Base-by-base conservation (phyloP, 2,888 invertebrate species). In the Platycheirus albimanus region DNA sequence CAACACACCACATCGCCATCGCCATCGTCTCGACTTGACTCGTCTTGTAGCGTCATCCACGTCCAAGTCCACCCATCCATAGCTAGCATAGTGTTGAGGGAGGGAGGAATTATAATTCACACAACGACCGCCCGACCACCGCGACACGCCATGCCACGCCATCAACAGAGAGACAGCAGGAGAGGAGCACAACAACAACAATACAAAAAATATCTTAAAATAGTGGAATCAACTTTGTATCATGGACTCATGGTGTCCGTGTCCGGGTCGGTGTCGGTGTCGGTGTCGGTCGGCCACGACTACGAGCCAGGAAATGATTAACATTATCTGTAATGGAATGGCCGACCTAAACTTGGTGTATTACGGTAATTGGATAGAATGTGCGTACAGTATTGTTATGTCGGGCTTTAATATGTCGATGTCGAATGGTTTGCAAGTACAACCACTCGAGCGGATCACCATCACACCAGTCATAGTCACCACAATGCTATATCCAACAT, bases 361-460 rank as follows among this genome's bases (percentile, higher is more conserved):
- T 41, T 56, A 49, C 43, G 74, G 80, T 75, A 80, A 80, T 75
- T 80, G 80, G 38, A 75, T 66, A 64, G 64, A 80, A 80, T 80
- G 70, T 75, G 64, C 76, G 76, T 81, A 66, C 56, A 41, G 49
- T 52, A 30, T 70, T 69, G 63, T 63, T 74, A 54, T 43, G 47
- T 56, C 41, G 49, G 17, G 15, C 5, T 52, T 20, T 33, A 17
- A 30, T 45, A 24, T n/a, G n/a, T n/a, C 4, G 30, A 33, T 33
- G 30, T 33, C n/a, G 49, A 11, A 24, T 49, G 15, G 10, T n/a
- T n/a, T 24, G 58, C 56, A 54, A 56, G 71, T 67, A 45, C 13
- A 41, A 47, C 45, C 64, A 24, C 58, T 47, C 52, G 45, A 80
- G 58, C 70, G 80, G 28, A 75, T 75, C 76, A 38, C 56, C 56